Evolutionary conservation across 1,140 invertebrate species (phyloP).

Genomic region (Drosophila sturtevanti): DNA sequence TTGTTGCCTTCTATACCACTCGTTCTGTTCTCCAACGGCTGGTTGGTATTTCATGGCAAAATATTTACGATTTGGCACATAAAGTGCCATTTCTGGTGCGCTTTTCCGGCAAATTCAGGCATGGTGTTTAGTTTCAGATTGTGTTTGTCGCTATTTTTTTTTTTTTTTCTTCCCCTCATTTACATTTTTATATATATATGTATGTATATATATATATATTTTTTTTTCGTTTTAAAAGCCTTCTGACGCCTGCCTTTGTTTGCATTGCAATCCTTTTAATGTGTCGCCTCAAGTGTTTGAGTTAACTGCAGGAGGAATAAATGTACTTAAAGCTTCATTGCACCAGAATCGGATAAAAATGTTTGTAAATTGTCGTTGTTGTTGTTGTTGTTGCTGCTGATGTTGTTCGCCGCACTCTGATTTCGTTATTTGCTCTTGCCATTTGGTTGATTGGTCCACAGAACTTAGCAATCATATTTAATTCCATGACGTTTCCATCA

Average conservation of each 20-base stretch:
- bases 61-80: conserved; percentile 80
- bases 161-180: not conserved
- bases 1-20: conserved; percentile 27
- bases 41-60: conserved; percentile 71
- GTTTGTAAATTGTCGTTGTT: not conserved
- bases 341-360: conserved; percentile 38
- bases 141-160: not conserved
- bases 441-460: conserved; percentile 60
- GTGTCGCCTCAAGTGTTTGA: conserved; percentile 59
- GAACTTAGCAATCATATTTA: conserved; percentile 58
- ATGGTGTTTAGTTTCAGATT: conserved; percentile 33
- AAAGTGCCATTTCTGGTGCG: conserved; percentile 78
- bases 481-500: conserved; percentile 42
- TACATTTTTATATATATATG: not conserved
- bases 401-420: conserved; percentile 8
- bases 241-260: conserved; percentile 52
- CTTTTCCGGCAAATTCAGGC: conserved; percentile 66
- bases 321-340: conserved; percentile 20
- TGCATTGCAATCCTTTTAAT: conserved; percentile 68
- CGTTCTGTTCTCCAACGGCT: conserved; percentile 13
- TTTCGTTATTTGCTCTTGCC: conserved; percentile 21
- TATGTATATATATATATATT: too few species aligned
- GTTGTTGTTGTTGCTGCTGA: not conserved
- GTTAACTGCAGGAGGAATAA: conserved; percentile 12
- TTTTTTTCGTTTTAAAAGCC: conserved; percentile 60